Conservation (phyloP, 2,113 vertebrate genomes). For the Mustela nigripes region DNA sequence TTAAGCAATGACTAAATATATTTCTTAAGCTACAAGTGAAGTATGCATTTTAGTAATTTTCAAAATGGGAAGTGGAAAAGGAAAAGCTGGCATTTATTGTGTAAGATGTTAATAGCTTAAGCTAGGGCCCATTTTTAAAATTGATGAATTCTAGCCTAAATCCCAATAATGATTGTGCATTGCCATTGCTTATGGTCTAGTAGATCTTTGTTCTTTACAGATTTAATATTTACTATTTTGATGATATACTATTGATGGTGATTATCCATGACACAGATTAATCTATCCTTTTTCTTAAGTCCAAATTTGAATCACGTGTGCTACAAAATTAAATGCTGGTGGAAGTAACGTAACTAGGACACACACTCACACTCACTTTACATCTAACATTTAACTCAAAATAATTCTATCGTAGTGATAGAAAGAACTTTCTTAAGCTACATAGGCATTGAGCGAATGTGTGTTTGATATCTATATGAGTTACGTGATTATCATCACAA, state of each 20-base stretch:
- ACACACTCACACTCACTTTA: not conserved
- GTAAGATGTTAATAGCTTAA: not conserved
- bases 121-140: slow-evolving; percentile 1
- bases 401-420: not conserved
- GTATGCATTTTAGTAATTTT: slow-evolving; percentile 61
- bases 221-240: slow-evolving; percentile 14
- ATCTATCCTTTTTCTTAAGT: not conserved
- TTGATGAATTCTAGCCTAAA: slow-evolving; percentile 27
- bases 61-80: slow-evolving; percentile 30
- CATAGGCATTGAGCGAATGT: not conserved
- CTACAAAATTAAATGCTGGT: not conserved
- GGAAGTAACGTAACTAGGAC: not conserved
- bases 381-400: not conserved
- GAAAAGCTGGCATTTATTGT: slow-evolving; percentile 36
- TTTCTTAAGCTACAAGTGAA: slow-evolving; percentile 60
- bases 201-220: not conserved
- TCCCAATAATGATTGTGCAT: not conserved
- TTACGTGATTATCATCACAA: not conserved
- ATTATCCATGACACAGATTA: not conserved
- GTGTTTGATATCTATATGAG: not conserved
- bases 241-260: not conserved
- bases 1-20: slow-evolving; percentile 40
- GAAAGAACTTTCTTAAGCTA: not conserved
- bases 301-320: not conserved
- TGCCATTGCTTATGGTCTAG: not conserved